A percentile compares a stretch with the other conserved stretches of the same genome.
Evolutionary conservation across 2,113 vertebrate genomes (phyloP).

Genomic region (Melozone crissalis): DNA sequence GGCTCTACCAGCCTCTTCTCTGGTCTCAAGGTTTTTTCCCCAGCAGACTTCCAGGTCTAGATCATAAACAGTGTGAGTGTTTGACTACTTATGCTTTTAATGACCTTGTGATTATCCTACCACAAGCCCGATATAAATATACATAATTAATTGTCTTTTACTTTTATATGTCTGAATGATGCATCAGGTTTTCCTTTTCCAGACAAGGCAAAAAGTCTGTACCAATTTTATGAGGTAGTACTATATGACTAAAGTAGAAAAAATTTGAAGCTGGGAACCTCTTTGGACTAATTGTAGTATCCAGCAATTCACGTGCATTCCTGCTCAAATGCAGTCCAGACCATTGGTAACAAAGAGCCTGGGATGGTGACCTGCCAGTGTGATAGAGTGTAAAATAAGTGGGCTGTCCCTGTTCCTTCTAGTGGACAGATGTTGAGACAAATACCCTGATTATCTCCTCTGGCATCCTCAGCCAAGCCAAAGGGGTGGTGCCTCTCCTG

Average conservation of each 20-base stretch:
- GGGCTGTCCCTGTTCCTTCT: not conserved
- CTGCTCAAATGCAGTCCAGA: not conserved
- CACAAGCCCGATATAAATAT: not conserved
- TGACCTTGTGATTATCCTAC: not conserved
- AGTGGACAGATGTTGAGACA: not conserved
- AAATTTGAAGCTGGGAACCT: not conserved
- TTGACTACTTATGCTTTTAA: not conserved
- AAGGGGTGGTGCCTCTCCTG: not conserved
- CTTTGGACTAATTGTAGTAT: not conserved
- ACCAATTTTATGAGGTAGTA: not conserved
- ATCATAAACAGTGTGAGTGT: rapidly evolving
- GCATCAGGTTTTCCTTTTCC: not conserved
- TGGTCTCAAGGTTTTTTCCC: not conserved
- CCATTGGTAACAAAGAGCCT: not conserved
- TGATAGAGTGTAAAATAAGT: not conserved
- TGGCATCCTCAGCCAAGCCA: not conserved
- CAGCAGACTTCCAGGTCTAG: not conserved
- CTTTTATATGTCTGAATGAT: not conserved
- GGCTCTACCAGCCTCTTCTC: not conserved
- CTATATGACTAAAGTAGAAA: not conserved
- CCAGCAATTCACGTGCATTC: not conserved
- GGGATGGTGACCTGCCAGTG: not conserved
- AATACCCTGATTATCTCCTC: not conserved
- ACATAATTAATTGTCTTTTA: not conserved
- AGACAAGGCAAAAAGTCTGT: not conserved